A percentile compares a stretch with the other conserved stretches of the same genome.
Conservation (phyloP, 2,797 vertebrate species). For the Thalassophryne amazonica region DNA sequence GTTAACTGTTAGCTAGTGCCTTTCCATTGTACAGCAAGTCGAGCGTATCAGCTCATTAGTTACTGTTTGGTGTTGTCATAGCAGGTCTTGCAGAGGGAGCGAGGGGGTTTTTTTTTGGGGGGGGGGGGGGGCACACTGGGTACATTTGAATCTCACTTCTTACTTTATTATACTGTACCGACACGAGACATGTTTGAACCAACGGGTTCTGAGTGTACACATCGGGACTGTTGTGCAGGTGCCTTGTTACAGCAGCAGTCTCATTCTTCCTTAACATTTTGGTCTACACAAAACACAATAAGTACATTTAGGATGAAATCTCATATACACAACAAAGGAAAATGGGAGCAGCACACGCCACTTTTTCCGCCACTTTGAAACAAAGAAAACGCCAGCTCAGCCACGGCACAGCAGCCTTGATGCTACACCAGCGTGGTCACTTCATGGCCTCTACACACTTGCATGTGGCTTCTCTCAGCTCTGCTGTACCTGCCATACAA, state of each 20-base stretch:
- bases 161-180: slow-evolving; percentile 30
- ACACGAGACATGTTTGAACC: slow-evolving; percentile 29
- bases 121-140: slow-evolving; percentile 1
- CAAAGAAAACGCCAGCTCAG: slow-evolving; percentile 14
- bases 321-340: slow-evolving; percentile 49
- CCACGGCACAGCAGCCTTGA: slow-evolving; percentile 20
- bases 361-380: slow-evolving; percentile 51
- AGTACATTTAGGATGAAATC: slow-evolving; percentile 29
- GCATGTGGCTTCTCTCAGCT: slow-evolving; percentile 25
- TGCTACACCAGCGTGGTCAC: no score
- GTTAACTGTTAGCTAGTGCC: slow-evolving; percentile 71
- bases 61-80: slow-evolving; percentile 9
- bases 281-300: slow-evolving; percentile 33
- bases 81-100: slow-evolving; percentile 3
- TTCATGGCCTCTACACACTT: not conserved
- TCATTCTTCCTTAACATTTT: slow-evolving; percentile 17
- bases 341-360: slow-evolving; percentile 67
- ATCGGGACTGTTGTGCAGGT: slow-evolving; percentile 7
- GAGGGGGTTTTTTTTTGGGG: not conserved
- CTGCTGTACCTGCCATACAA: slow-evolving; percentile 11
- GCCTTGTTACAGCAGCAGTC: not conserved
- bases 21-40: slow-evolving; percentile 57
- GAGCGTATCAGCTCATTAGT: slow-evolving; percentile 34
- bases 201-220: slow-evolving; percentile 37
- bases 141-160: slow-evolving; percentile 19